These are phyloP conservation scores for Pollenia amentaria DNA, from an alignment of 2,888 invertebrate species.

Conservation along the genomic window DNA sequence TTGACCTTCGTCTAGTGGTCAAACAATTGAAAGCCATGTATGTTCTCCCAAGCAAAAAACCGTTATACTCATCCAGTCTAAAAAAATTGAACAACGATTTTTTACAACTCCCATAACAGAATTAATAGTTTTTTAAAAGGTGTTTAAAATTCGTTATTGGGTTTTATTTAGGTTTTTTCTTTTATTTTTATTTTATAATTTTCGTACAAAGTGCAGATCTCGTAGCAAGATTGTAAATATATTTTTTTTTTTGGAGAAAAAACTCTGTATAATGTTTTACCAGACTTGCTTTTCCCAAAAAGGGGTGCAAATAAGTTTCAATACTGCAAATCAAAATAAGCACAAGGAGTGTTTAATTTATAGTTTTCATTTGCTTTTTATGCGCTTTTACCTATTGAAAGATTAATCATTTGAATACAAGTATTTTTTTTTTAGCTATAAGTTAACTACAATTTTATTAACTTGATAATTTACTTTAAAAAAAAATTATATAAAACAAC, in stretches of 20 bases:
- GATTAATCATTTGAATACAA: not conserved
- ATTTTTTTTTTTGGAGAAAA: not conserved
- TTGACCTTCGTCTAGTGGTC: too few relatives aligned
- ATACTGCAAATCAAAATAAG: not conserved
- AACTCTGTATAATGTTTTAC: not conserved
- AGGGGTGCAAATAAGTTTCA: conserved; percentile 4
- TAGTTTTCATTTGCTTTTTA: not conserved
- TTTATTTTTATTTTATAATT: not conserved
- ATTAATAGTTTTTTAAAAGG: too few relatives aligned
- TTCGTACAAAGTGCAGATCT: not conserved
- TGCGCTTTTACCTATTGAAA: not conserved
- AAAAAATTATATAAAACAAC: not conserved
- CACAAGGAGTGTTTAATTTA: too few relatives aligned
- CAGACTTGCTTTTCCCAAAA: not conserved
- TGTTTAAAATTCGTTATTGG: too few relatives aligned
- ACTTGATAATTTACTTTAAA: conserved; percentile 1
- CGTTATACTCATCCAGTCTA: too few relatives aligned
- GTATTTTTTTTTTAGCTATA: not conserved
- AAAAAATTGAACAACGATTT: too few relatives aligned
- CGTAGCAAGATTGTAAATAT: not conserved
- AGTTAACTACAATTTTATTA: not conserved
- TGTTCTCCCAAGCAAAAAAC: too few relatives aligned
- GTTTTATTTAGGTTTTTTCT: not conserved
- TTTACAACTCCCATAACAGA: too few relatives aligned
- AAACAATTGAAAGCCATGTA: too few relatives aligned